Evolutionary conservation across 2,113 vertebrate species (phyloP), one percentile per base, ranked within the genome.

Genomic region (Phoxinus phoxinus): DNA sequence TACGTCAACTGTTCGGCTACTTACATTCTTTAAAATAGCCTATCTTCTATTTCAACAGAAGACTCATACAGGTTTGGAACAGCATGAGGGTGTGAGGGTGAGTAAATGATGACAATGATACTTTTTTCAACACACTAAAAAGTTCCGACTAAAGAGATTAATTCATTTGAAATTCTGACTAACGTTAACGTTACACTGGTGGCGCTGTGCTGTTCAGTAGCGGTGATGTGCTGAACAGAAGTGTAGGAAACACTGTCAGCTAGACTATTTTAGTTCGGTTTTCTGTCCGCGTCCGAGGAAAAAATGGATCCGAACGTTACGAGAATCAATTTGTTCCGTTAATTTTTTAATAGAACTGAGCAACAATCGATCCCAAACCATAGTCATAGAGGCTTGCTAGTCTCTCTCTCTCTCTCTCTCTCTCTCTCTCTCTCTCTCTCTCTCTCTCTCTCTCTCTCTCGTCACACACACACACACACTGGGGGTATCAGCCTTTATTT

Each of bases 401-500:
- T 48, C 61, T 56, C 59, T 19, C 83, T 77, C 48, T 77, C 30
- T 81, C n/a, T 65, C 23, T 48, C 37, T 67, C 41, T 67, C 61
- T 41, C 41, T 30, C 32, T 25, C 58, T 46, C 59, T 41, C 56
- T 56, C 59, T 80, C 51, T 58, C 19, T 63, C 32, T 44, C 41
- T 81, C 30, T 81, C 41, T 46, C 78, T 48, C 27, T 44, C 37
- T 61, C 77, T 61, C 77, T 61, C 71, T 74, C 65, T 58, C 76
- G 46, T 46, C 44, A 2, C 44, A 23, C 46, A 23, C 56, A 19
- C 59, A 10, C 48, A 12, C 35, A 44, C 27, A 11, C 79, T 10
- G 51, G 23, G 19, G 32, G 1, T 32, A 77, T 67, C 73, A 58
- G 35, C 63, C 78, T 65, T 48, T 87, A 84, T 85, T 82, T 63